Conservation (phyloP, 2,888 invertebrate species). For the Heliconius aoede region DNA sequence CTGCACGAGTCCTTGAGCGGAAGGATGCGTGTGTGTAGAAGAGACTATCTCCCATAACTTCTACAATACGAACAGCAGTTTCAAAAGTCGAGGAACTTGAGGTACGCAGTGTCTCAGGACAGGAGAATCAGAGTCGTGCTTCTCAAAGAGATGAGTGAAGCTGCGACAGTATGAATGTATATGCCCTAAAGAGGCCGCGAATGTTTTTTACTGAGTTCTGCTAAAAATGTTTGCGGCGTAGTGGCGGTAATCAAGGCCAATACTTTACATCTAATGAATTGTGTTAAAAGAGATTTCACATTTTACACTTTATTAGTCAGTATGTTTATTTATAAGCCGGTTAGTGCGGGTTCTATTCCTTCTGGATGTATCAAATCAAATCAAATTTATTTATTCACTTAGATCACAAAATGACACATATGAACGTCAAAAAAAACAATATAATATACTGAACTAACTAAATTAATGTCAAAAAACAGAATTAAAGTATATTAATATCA, state of each 20-base stretch:
- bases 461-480: no score
- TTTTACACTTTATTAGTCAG: conserved; percentile 3
- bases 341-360: not conserved
- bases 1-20: conserved; percentile 15
- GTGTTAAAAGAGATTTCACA: conserved; percentile 42
- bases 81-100: no score
- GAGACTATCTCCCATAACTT: no score
- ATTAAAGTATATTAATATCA: no score
- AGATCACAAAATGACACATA: no score
- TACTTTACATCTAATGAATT: conserved; percentile 46
- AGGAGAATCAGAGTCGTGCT: not conserved
- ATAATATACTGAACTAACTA: no score
- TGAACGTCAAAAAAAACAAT: no score
- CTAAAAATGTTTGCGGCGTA: conserved; percentile 40
- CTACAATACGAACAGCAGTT: no score
- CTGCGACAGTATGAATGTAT: conserved; percentile 18
- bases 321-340: not conserved
- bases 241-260: conserved; percentile 45
- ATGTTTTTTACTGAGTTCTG: conserved; percentile 35
- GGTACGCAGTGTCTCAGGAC: no score
- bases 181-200: conserved; percentile 39
- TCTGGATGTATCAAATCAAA: no score
- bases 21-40: not conserved
- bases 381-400: no score
- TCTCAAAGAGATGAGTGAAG: conserved; percentile 21